Evolutionary conservation across 2,888 invertebrate genomes (phyloP).

Genomic region (Venustoraphidia nigricollis): DNA sequence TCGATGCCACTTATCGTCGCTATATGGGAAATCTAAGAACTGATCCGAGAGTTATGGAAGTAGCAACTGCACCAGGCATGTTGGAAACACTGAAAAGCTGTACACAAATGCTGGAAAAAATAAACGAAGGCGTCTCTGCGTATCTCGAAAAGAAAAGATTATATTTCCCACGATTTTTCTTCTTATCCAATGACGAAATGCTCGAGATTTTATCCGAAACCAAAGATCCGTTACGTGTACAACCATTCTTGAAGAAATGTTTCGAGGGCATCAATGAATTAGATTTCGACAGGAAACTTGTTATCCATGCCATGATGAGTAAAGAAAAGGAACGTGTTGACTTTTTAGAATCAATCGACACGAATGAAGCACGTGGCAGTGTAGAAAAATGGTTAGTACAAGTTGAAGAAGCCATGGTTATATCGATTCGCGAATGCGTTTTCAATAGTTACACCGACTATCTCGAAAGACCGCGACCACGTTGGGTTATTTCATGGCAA

Average conservation of each 20-base stretch:
- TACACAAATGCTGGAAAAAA: constrained; percentile 53
- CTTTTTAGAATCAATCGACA: constrained; percentile 44
- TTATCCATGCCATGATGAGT: constrained; percentile 65
- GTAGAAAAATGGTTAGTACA: constrained; percentile 76
- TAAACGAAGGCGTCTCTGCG: constrained; percentile 67
- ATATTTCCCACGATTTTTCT: constrained; percentile 77
- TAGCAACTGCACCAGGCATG: constrained; percentile 48
- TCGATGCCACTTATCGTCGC: constrained; percentile 49
- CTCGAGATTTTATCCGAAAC: constrained; percentile 81
- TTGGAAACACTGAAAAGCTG: constrained; percentile 55
- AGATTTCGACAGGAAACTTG: constrained; percentile 51
- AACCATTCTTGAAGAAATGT: constrained; percentile 76
- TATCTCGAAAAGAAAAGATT: constrained; percentile 74
- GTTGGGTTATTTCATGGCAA: constrained; percentile 66
- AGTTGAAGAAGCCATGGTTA: constrained; percentile 70
- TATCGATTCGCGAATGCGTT: constrained; percentile 53
- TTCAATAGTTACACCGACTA: constrained; percentile 50
- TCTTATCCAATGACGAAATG: constrained; percentile 82
- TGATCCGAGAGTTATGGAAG: constrained; percentile 48
- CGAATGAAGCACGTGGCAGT: constrained; percentile 58
- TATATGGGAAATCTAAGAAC: constrained; percentile 46
- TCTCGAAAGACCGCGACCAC: constrained; percentile 35
- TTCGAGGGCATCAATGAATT: constrained; percentile 72
- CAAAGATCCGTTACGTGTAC: constrained; percentile 68
- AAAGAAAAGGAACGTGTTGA: constrained; percentile 57